Percentiles rank a stretch among this genome's conserved stretches.
Conservation (phyloP, 1,140 invertebrate species). For the Drosophila triauraria region DNA sequence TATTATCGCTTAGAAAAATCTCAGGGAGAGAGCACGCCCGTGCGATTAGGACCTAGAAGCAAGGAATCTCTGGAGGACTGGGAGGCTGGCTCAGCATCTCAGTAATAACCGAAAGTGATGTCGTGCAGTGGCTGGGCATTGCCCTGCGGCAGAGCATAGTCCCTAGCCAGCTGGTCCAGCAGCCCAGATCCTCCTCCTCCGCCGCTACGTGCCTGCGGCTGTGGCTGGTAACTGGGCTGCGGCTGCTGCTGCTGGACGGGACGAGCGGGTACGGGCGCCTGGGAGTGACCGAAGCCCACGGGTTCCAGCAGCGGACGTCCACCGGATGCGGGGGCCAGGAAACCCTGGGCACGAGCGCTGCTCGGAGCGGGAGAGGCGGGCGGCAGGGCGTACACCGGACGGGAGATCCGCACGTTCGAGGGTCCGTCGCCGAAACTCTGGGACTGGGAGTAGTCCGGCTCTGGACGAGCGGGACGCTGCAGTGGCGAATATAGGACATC, state of each 20-base stretch:
- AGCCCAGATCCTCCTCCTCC: constrained; percentile 87
- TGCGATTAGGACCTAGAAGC: constrained; percentile 44
- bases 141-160: constrained; percentile 90
- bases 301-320: constrained; percentile 74
- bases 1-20: constrained; percentile 47
- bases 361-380: constrained; percentile 71
- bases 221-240: constrained; percentile 81
- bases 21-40: constrained; percentile 22
- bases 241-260: constrained; percentile 70
- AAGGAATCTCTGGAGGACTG: constrained; percentile 42
- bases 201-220: constrained; percentile 84
- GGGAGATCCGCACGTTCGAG: constrained; percentile 79
- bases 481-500: constrained; percentile 81
- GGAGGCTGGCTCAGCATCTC: constrained; percentile 51
- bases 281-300: constrained; percentile 69
- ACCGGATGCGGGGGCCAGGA: constrained; percentile 74
- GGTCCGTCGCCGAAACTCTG: constrained; percentile 77
- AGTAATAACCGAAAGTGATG: constrained; percentile 92
- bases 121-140: constrained; percentile 90
- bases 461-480: constrained; percentile 75
- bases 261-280: constrained; percentile 48
- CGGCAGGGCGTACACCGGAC: constrained; percentile 80
- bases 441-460: constrained; percentile 78
- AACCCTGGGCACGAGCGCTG: constrained; percentile 76
- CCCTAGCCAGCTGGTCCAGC: constrained; percentile 91